Conservation (phyloP, 2,888 invertebrate genomes). For the Rotaria socialis region DNA sequence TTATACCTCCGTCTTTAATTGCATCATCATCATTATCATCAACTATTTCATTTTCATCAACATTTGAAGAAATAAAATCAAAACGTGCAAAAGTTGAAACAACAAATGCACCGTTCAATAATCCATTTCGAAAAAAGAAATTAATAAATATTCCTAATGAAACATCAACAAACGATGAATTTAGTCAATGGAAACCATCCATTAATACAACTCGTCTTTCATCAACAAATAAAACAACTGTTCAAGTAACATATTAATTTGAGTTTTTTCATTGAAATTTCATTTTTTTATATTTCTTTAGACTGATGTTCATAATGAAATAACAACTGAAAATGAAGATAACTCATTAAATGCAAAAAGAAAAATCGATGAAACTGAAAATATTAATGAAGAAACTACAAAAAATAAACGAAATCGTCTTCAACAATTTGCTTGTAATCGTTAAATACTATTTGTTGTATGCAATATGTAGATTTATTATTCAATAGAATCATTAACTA, state of each 20-base stretch:
- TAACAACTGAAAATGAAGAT: background rate
- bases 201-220: background rate
- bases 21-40: background rate
- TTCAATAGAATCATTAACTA: background rate
- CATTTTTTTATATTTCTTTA: background rate
- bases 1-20: background rate
- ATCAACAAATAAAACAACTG: background rate
- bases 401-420: background rate
- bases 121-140: background rate
- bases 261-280: background rate
- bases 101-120: background rate
- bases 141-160: background rate
- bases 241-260: background rate
- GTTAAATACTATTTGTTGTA: background rate
- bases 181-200: background rate
- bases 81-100: background rate
- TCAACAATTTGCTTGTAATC: constrained; percentile 27
- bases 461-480: background rate
- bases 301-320: background rate
- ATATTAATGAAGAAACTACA: background rate
- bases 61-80: background rate
- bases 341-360: background rate
- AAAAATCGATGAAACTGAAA: background rate
- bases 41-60: background rate
- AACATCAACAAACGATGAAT: background rate